phyloP scores from a whole-genome alignment of 2,888 invertebrate genomes.

The Portevinia maculata region DNA sequence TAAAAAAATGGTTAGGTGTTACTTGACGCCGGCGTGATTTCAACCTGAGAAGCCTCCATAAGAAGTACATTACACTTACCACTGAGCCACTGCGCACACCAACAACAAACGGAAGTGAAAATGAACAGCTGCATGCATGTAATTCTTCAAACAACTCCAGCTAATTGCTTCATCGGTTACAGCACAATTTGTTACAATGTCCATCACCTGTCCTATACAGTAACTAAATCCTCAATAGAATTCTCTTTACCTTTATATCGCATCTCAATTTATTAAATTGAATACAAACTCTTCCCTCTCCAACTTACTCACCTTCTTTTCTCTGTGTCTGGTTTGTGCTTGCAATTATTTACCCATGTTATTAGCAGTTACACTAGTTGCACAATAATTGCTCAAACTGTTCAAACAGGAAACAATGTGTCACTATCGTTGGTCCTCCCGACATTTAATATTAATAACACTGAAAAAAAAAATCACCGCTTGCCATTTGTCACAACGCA shows the following conservation, averaged over 20 bases:
- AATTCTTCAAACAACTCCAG: neutral
- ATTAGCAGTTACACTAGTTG: constrained; percentile 19
- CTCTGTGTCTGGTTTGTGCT: neutral
- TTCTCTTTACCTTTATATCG: too few relatives aligned
- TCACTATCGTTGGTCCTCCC: constrained; percentile 8
- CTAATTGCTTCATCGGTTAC: constrained; percentile 9
- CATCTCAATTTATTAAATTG: constrained; percentile 28
- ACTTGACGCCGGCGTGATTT: too few relatives aligned
- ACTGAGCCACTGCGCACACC: too few relatives aligned
- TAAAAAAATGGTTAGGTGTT: too few relatives aligned
- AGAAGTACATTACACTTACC: too few relatives aligned
- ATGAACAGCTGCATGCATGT: too few relatives aligned
- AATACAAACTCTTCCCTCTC: neutral
- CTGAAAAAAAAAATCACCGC: constrained; percentile 27
- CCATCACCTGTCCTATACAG: constrained; percentile 6
- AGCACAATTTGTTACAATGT: neutral
- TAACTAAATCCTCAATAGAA: constrained; percentile 18
- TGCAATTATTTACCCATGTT: constrained; percentile 9
- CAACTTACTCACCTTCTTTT: neutral
- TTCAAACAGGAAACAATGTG: constrained; percentile 17
- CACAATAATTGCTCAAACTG: constrained; percentile 37
- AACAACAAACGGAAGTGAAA: too few relatives aligned
- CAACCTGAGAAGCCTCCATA: too few relatives aligned
- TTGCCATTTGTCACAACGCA: neutral
- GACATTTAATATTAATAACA: neutral